Evolutionary conservation across 2,113 vertebrate species (phyloP), one percentile per base, ranked within the genome.

Genomic region (Circaetus cinerascens): DNA sequence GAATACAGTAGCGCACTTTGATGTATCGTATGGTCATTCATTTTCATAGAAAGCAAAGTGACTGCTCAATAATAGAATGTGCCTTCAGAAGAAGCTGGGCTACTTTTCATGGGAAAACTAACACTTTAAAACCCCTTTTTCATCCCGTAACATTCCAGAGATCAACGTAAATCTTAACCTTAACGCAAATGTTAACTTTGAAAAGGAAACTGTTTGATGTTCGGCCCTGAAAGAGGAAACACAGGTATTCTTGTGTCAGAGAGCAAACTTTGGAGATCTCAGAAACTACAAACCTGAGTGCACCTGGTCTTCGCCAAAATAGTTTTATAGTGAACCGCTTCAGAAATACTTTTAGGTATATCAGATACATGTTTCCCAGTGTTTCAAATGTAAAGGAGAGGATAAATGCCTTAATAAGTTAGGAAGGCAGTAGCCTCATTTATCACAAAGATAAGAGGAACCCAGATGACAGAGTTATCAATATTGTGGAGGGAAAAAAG

Each of bases 401-500:
- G 13, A 73, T 88, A 89, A 94, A 83, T 93, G 34, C 60, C 60
- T 91, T 81, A 75, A 60, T 86, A 92, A 92, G 40, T 82, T 91
- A 72, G 64, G 88, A 89, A 95, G 68, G 50, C 66, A 82, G 56
- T 85, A 81, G 64, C 13, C 34, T 95, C 66, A 82, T 94, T 89
- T 95, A 68, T 95, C 73, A 95, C 77, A 95, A 85, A 78, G 88
- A 92, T 92, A 89, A 86, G 57, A 91, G n/a, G 41, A 96, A 53
- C 40, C 5, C 48, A 56, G 64, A 74, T 92, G 94, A 91, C 83
- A 94, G 90, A 94, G 68, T 91, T 93, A 81, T 84, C 60, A 84
- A 40, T 95, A 94, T 93, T 95, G 75, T 91, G 30, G 40, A 68
- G 40, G 13, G 60, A 34, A 71, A 51, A 45, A 87, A 46, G 45